Conservation (phyloP, 2,797 vertebrate species). For the Nyctibius grandis region DNA sequence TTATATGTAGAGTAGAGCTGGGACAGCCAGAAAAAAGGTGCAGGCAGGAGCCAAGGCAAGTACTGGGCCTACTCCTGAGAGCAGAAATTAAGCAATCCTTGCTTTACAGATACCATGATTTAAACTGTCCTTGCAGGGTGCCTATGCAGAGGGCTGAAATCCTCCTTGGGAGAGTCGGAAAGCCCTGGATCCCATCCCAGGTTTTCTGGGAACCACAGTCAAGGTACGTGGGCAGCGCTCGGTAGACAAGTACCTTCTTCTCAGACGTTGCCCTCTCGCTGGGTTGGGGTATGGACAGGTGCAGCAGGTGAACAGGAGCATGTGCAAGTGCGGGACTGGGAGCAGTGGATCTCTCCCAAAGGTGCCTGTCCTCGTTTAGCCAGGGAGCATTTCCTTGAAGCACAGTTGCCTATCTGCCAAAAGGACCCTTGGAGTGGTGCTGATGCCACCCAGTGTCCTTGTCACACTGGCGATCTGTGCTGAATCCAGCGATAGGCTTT, state of each 20-base stretch:
- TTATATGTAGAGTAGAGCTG: background rate
- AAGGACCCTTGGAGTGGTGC: background rate
- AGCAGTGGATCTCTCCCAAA: accelerated
- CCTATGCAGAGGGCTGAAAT: background rate
- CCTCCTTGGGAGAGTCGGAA: background rate
- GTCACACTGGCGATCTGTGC: accelerated
- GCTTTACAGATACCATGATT: background rate
- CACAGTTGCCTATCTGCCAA: accelerated
- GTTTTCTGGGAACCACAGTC: background rate
- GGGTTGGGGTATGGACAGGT: background rate
- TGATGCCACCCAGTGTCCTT: background rate
- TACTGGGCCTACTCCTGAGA: background rate
- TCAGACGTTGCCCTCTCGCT: accelerated
- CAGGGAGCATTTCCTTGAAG: accelerated
- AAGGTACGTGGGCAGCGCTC: background rate
- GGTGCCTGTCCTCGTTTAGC: background rate
- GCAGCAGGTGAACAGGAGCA: accelerated
- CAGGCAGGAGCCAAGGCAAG: background rate
- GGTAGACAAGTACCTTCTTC: background rate
- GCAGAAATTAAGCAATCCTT: background rate
- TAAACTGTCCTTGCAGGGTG: background rate
- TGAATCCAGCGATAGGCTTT: background rate
- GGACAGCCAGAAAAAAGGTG: background rate
- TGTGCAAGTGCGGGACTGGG: accelerated
- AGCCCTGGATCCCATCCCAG: background rate